These are phyloP conservation scores for Halesus radiatus DNA, from an alignment of 1,140 invertebrate species.

Conservation along the genomic window DNA sequence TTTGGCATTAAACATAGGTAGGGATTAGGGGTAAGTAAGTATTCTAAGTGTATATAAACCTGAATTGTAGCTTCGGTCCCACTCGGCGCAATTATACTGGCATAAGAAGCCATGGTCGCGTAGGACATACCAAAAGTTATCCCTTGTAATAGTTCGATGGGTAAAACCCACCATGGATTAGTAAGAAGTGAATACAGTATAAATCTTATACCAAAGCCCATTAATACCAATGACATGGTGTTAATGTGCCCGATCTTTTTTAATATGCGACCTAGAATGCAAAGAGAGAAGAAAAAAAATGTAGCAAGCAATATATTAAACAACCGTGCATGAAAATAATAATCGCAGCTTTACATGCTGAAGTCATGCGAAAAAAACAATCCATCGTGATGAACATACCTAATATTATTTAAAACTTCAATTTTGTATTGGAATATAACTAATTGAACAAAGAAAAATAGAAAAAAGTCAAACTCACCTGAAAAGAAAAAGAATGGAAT, in stretches of 20 bases:
- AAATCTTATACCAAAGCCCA: slow-evolving; percentile 82
- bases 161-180: slow-evolving; percentile 86
- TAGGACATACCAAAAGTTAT: slow-evolving; percentile 92
- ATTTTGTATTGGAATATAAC: background rate
- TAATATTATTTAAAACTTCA: background rate
- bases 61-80: slow-evolving; percentile 90
- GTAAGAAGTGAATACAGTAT: slow-evolving; percentile 85
- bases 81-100: slow-evolving; percentile 85
- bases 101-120: slow-evolving; percentile 90
- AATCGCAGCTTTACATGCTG: no score
- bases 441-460: background rate
- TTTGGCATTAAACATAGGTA: no score
- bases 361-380: background rate
- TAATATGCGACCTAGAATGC: slow-evolving; percentile 77
- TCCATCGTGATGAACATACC: background rate
- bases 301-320: no score
- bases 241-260: slow-evolving; percentile 86
- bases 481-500: slow-evolving; percentile 91
- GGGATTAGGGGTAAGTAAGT: no score
- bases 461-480: slow-evolving; percentile 62
- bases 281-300: background rate
- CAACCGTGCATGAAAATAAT: no score
- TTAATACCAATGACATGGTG: slow-evolving; percentile 86
- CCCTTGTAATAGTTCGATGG: slow-evolving; percentile 89
- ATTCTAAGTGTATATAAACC: slow-evolving; percentile 61